A percentile compares a stretch with the other conserved stretches of the same genome.
These are phyloP conservation scores for Chrysopilus asiliformis DNA, from an alignment of 2,888 invertebrate genomes.

Conservation along the genomic window DNA sequence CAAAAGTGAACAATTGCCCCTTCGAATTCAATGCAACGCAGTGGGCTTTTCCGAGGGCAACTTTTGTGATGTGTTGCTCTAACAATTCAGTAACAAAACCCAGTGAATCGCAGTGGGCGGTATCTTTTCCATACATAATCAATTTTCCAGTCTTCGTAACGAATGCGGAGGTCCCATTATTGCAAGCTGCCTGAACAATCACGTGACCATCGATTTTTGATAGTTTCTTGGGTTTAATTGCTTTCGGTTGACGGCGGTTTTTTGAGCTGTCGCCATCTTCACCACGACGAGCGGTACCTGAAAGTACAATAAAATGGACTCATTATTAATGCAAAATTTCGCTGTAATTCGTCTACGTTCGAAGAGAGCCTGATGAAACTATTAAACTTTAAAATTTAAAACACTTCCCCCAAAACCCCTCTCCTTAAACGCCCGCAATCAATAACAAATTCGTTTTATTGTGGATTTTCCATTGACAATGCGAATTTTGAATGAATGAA, in stretches of 20 bases:
- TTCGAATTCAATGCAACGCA: conserved; percentile 77
- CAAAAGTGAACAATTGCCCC: conserved; percentile 89
- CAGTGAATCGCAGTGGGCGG: conserved; percentile 61
- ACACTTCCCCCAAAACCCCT: too few relatives aligned
- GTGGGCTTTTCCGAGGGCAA: conserved; percentile 91
- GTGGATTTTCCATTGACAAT: too few relatives aligned
- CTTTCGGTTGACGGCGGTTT: conserved; percentile 73
- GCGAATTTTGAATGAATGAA: background rate
- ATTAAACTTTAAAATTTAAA: too few relatives aligned
- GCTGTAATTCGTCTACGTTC: too few relatives aligned
- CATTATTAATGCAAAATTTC: too few relatives aligned
- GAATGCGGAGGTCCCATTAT: conserved; percentile 87
- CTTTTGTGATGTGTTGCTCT: conserved; percentile 55
- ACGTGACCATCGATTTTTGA: conserved; percentile 76
- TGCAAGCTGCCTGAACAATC: conserved; percentile 75
- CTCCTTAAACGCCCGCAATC: too few relatives aligned
- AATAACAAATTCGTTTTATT: too few relatives aligned
- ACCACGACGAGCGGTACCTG: conserved; percentile 76
- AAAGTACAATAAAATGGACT: too few relatives aligned
- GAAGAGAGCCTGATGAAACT: too few relatives aligned
- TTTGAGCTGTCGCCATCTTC: conserved; percentile 83
- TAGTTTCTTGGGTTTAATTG: conserved; percentile 86
- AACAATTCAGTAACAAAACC: conserved; percentile 64
- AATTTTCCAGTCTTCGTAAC: conserved; percentile 82
- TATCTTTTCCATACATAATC: conserved; percentile 91